Base-by-base conservation (phyloP, 2,888 invertebrate genomes). In the Morpho achilles region DNA sequence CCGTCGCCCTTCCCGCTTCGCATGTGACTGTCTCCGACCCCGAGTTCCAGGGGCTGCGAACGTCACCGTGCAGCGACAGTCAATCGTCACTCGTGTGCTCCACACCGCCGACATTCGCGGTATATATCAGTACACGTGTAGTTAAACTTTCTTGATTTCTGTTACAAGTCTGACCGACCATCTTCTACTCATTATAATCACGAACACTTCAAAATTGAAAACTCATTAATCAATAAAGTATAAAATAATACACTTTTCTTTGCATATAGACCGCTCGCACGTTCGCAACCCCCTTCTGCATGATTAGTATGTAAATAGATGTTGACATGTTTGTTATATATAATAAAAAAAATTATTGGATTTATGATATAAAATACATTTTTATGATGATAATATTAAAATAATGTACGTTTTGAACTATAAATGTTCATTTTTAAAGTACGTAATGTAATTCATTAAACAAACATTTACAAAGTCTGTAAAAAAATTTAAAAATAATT, bases 1-100 rank as follows among this genome's bases (percentile, higher is more conserved):
- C 90, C 91, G 87, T 87, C 90, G 87, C 88, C 90, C 87, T 82
- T 89, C 90, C 90, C 77, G 89, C 89, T 89, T 88, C 90, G 88
- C 90, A 90, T 88, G 89, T 82, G 87, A 87, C 87, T 87, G 90
- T 80, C 87, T 90, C 89, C 90, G 84, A 87, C 88, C 87, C 88
- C 76, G 84, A 86, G 82, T 80, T 81, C 81, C 80, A 78, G 88
- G 89, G 89, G 89, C 86, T 88, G 89, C 89, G 89, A 89, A 88
- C 89, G 87, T 82, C 84, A 77, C 75, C 83, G 79, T 69, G 75
- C 69, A 77, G n/a, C 43, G 43, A 73, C 77, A 61, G 51, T 52
- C 51, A n/a, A 57, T 43, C 58, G 50, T 52, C 58, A 56, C 51
- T 61, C 63, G 65, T 60, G 67, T 67, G 69, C 67, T 76, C 73